Percentiles rank a stretch among this genome's conserved stretches.
phyloP scores from a whole-genome alignment of 2,888 invertebrate species.

The Taphrorychus bicolor region DNA sequence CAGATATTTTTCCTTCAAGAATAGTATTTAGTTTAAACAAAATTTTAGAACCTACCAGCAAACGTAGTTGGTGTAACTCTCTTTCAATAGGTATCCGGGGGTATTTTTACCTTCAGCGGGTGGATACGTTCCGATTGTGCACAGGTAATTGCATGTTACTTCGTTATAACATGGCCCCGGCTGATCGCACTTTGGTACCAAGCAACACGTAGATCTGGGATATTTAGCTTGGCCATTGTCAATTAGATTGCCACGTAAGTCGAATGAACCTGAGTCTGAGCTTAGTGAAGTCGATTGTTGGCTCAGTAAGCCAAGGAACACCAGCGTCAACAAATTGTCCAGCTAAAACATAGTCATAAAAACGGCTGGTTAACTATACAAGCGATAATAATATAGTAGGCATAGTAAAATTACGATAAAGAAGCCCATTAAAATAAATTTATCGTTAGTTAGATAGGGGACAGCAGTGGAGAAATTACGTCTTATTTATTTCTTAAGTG shows the following conservation, averaged over 20 bases:
- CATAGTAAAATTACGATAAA: slow-evolving; percentile 29
- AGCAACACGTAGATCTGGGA: slow-evolving; percentile 38
- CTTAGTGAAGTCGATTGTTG: background rate
- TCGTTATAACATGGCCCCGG: slow-evolving; percentile 39
- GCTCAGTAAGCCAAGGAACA: background rate
- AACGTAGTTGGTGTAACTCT: slow-evolving; percentile 40
- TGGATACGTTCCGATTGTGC: slow-evolving; percentile 40
- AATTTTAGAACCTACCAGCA: slow-evolving; percentile 34
- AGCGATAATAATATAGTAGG: slow-evolving; percentile 2
- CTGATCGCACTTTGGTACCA: slow-evolving; percentile 41
- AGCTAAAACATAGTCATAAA: background rate
- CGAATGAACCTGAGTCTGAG: too few species aligned
- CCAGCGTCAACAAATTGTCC: background rate
- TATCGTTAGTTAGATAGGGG: slow-evolving; percentile 16
- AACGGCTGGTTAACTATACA: background rate
- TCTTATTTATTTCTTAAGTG: slow-evolving; percentile 20
- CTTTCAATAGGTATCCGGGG: slow-evolving; percentile 41
- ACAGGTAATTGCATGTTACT: slow-evolving; percentile 40
- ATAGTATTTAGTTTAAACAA: background rate
- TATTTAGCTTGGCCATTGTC: slow-evolving; percentile 7
- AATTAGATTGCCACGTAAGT: slow-evolving; percentile 14
- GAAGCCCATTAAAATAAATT: slow-evolving; percentile 23
- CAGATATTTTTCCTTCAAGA: background rate
- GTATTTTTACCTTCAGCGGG: slow-evolving; percentile 37
- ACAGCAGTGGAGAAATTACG: slow-evolving; percentile 19